phyloP scores from a whole-genome alignment of 1,140 invertebrate species.

The Brachionus plicatilis region DNA sequence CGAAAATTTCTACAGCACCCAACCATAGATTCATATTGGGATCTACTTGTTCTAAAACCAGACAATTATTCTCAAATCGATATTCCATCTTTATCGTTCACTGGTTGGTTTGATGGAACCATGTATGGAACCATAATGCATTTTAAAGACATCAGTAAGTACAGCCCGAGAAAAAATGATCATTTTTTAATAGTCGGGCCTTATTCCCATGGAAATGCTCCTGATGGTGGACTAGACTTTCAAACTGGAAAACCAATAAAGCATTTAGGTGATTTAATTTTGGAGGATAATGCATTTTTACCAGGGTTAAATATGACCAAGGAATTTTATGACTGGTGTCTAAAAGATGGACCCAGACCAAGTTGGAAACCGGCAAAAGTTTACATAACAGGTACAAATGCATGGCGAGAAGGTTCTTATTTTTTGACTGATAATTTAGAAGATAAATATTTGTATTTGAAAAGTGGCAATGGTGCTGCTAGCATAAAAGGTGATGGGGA shows the following conservation, averaged over 20 bases:
- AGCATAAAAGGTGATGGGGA: constrained; percentile 14
- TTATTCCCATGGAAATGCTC: not conserved
- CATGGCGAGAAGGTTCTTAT: not conserved
- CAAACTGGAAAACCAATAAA: not conserved
- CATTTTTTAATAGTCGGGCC: constrained; percentile 24
- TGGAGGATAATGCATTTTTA: not conserved
- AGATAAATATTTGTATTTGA: not conserved
- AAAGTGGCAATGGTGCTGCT: not conserved
- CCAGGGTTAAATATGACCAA: not conserved
- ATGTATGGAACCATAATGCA: not conserved
- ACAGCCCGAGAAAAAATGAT: not conserved
- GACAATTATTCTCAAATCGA: not conserved
- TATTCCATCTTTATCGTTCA: not conserved
- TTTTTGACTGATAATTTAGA: not conserved
- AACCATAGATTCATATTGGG: not conserved
- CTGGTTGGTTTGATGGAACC: not conserved
- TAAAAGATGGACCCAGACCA: constrained; percentile 2
- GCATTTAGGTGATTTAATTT: not conserved
- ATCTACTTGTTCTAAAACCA: not conserved
- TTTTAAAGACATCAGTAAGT: not conserved
- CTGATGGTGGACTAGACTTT: not conserved
- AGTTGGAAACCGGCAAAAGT: not conserved
- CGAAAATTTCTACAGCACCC: not conserved
- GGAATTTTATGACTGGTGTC: constrained; percentile 22
- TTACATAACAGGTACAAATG: not conserved